Percentiles rank a stretch among this genome's conserved stretches.
Evolutionary conservation across 2,113 vertebrate genomes (phyloP).

Genomic region (Arothron firmamentum): DNA sequence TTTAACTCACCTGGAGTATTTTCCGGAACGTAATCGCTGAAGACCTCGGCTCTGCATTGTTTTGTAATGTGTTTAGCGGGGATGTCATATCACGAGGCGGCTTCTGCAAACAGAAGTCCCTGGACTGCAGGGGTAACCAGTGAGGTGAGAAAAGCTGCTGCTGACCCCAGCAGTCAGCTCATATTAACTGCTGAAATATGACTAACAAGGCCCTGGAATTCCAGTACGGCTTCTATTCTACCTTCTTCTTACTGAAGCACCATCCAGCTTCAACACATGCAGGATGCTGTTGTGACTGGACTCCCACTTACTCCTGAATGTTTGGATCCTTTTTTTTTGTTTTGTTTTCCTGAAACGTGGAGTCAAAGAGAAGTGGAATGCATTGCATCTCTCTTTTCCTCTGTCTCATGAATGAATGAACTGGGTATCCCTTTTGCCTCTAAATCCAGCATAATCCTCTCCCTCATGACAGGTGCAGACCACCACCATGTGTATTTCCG

Average conservation of each 20-base stretch:
- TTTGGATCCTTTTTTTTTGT: too few relatives aligned
- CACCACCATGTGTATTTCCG: slow-evolving; percentile 97
- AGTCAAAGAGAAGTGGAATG: too few relatives aligned
- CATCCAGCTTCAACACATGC: too few relatives aligned
- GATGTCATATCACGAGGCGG: slow-evolving; percentile 54
- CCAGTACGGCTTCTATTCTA: slow-evolving; percentile 42
- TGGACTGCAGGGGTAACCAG: slow-evolving; percentile 63
- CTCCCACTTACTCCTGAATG: too few relatives aligned
- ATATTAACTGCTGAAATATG: slow-evolving; percentile 67
- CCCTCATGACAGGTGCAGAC: slow-evolving; percentile 87
- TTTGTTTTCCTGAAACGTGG: too few relatives aligned
- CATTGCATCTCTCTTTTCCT: too few relatives aligned
- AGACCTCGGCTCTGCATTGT: slow-evolving; percentile 28
- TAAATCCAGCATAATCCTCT: background rate
- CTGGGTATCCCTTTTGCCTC: too few relatives aligned
- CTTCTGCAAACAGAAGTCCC: slow-evolving; percentile 63
- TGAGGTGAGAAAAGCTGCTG: slow-evolving; percentile 51
- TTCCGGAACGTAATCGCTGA: slow-evolving; percentile 12
- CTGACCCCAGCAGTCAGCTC: slow-evolving; percentile 69
- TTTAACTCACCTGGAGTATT: too few relatives aligned
- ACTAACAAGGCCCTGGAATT: slow-evolving; percentile 57
- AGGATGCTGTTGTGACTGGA: too few relatives aligned
- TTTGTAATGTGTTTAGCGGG: slow-evolving; percentile 43
- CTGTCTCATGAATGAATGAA: too few relatives aligned
- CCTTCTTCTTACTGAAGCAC: background rate